phyloP scores from a whole-genome alignment of 2,797 vertebrate species.

The Numenius phaeopus region DNA sequence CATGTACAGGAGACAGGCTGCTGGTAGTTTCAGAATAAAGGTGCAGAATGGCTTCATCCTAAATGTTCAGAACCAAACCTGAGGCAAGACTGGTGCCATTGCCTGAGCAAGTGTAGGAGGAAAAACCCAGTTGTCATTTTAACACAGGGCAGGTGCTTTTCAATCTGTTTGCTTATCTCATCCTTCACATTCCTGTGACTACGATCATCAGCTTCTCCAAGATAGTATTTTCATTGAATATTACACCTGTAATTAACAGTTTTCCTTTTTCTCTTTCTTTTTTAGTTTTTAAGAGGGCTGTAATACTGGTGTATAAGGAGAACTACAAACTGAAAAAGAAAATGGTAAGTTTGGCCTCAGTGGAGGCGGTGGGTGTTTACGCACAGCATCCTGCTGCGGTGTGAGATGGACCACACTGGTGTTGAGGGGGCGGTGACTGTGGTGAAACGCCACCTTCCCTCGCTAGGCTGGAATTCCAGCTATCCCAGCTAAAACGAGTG shows the following conservation, averaged over 20 bases:
- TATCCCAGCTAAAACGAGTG: not conserved
- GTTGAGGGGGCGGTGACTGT: not conserved
- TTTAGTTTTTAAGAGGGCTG: slow-evolving; percentile 96
- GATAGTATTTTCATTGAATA: not conserved
- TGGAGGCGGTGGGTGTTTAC: not conserved
- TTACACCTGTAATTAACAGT: not conserved
- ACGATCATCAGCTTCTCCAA: not conserved
- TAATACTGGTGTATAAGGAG: slow-evolving; percentile 96
- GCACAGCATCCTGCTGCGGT: not conserved
- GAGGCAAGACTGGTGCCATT: not conserved
- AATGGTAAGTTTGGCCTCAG: slow-evolving; percentile 83
- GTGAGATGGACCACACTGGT: accelerated
- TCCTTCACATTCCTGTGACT: not conserved
- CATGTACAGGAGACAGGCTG: not conserved
- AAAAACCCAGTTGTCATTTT: not conserved
- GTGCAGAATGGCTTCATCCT: not conserved
- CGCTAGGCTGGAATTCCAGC: not conserved
- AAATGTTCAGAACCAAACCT: not conserved
- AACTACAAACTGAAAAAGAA: slow-evolving; percentile 97
- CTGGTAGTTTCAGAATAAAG: not conserved
- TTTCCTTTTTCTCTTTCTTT: not conserved
- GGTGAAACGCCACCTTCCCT: not conserved
- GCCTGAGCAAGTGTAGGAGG: not conserved
- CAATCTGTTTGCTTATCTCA: not conserved
- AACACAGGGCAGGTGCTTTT: not conserved